Base-by-base conservation (phyloP, 2,797 vertebrate species). In the Etheostoma perlongum region DNA sequence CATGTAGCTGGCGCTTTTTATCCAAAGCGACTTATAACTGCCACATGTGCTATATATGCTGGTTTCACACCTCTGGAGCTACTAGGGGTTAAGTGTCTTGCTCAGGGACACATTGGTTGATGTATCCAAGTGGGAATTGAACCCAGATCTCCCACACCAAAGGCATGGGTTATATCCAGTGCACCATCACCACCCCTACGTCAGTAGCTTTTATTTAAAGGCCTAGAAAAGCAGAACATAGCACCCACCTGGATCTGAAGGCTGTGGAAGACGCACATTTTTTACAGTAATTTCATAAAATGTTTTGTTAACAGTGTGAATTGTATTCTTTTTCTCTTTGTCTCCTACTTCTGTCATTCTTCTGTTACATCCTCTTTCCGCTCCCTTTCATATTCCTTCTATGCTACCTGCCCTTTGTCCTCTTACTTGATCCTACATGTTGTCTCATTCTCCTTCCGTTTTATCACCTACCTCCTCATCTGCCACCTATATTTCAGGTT, bases 401-500 rank as follows among this genome's bases (percentile, higher is more conserved):
- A 10, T 62, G 2, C 5, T 10, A 4, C 13, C 4, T 40, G 2
- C 2, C 10, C 18, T 23, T 36, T 30, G 13, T 47, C 10, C 13
- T 36, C 42, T 72, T 18, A 11, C 4, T 23, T 21, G 2, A n/a
- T 47, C 23, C 18, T 40, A 4, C 3, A 19, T 46, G 19, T 19
- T 25, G 1, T 47, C 12, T 61, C 14, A 30, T 42, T 55, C 36
- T 58, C 40, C 53, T 42, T 46, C n/a, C 2, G 6, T 18, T 48
- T 67, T 13, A 11, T 44, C n/a, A 42, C 62, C 3, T n/a, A 8
- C 9, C 25, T 46, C 40, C 33, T 30, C 11, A 14, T 57, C 30
- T n/a, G 40, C 53, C 14, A 0, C 5, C 51, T 62, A 5, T 69
- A n/a, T 54, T 67, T 52, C 66, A 94, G 93, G 93, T 98, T 53